phyloP scores from a whole-genome alignment of 2,888 invertebrate genomes.

The Lepidocyrtinus sp. region DNA sequence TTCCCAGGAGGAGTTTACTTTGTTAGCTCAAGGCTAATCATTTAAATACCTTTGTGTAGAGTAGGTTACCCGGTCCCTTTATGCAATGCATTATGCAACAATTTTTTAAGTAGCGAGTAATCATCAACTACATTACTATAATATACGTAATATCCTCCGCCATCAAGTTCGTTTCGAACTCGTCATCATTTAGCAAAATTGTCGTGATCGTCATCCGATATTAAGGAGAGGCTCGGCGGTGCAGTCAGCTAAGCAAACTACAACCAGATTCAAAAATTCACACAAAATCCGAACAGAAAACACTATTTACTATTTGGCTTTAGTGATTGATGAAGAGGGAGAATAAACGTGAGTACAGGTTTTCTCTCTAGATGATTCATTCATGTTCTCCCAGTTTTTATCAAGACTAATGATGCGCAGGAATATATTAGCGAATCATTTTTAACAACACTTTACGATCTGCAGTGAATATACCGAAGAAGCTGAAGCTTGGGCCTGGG shows the following conservation, averaged over 20 bases:
- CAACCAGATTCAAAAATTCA: too few relatives aligned
- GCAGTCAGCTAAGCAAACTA: too few relatives aligned
- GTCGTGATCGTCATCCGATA: too few relatives aligned
- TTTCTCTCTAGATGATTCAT: neutral
- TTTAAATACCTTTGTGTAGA: neutral
- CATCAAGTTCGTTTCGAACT: too few relatives aligned
- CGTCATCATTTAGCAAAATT: too few relatives aligned
- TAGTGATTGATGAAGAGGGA: slow-evolving; percentile 50
- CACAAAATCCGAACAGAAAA: too few relatives aligned
- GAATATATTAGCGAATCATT: neutral
- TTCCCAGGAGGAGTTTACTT: neutral
- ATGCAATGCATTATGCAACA: slow-evolving; percentile 7
- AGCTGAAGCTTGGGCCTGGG: neutral
- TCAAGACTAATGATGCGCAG: neutral
- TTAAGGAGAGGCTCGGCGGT: too few relatives aligned
- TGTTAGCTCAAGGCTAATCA: neutral
- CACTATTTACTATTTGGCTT: slow-evolving; percentile 28
- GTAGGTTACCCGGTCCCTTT: slow-evolving; percentile 50
- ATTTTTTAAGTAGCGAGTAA: too few relatives aligned
- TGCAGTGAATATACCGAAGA: neutral
- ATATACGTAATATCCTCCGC: too few relatives aligned
- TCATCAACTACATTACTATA: too few relatives aligned
- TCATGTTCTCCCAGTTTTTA: neutral
- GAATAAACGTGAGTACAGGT: slow-evolving; percentile 43
- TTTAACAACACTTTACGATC: neutral